These are phyloP conservation scores for Trichoplusia ni DNA, from an alignment of 1,140 invertebrate species.

Conservation along the genomic window DNA sequence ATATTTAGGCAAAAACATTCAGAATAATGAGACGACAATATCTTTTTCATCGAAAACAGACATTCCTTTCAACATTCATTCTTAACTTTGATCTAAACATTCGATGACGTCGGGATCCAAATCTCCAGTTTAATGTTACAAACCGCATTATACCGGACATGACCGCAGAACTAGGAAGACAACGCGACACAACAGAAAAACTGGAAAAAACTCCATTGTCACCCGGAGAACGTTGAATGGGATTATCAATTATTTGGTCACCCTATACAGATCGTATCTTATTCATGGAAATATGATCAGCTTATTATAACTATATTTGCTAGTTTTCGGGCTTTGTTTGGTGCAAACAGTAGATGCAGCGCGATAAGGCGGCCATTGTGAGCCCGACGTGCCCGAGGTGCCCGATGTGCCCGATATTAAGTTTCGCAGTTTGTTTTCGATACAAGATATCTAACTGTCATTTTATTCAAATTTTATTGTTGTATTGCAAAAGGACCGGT, in stretches of 20 bases:
- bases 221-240: constrained; percentile 3
- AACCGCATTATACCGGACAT: constrained; percentile 44
- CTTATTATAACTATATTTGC: constrained; percentile 77
- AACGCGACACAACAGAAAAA: constrained; percentile 45
- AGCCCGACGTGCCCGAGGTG: too few species aligned
- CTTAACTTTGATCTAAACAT: not conserved
- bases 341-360: constrained; percentile 35
- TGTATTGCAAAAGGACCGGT: constrained; percentile 1
- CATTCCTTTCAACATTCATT: not conserved
- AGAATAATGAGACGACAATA: constrained; percentile 3
- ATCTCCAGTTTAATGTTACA: constrained; percentile 17
- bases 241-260: constrained; percentile 60
- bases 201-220: constrained; percentile 42
- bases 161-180: constrained; percentile 55
- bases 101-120: not conserved
- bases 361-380: constrained; percentile 60
- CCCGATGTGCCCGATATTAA: constrained; percentile 42
- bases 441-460: constrained; percentile 45
- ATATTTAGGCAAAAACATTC: not conserved
- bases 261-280: constrained; percentile 61
- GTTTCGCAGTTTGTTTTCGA: constrained; percentile 57
- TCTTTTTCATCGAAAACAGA: not conserved
- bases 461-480: constrained; percentile 37
- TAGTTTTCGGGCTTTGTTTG: constrained; percentile 62
- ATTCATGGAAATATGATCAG: constrained; percentile 64